phyloP scores from a whole-genome alignment of 2,797 vertebrate genomes.

The Sebastes wilsoni region DNA sequence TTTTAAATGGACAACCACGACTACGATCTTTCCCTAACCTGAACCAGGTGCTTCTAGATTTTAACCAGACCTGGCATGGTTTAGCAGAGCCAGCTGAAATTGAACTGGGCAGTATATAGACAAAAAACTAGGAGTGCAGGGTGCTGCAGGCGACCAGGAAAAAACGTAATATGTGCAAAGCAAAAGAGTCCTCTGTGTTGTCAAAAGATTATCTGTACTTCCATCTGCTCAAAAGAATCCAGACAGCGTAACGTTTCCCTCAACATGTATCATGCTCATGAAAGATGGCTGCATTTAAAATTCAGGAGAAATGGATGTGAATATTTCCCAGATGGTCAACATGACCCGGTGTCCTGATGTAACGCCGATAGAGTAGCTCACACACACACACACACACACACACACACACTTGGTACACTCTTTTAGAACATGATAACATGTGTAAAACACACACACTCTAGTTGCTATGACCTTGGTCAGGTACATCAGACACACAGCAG shows the following conservation, averaged over 20 bases:
- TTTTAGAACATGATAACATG: not conserved
- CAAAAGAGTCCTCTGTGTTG: not conserved
- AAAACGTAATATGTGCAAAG: not conserved
- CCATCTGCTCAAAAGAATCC: not conserved
- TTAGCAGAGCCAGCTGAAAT: not conserved
- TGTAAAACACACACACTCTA: not conserved
- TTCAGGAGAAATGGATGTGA: not conserved
- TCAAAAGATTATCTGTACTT: not conserved
- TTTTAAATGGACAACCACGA: not conserved
- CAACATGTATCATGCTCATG: no score
- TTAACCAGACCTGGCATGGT: not conserved
- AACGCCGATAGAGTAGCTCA: not conserved
- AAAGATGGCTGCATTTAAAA: no score
- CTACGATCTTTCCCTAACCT: not conserved
- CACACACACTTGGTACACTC: not conserved
- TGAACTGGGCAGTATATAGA: not conserved
- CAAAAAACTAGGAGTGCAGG: not conserved
- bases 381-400: not conserved
- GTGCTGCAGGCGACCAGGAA: not conserved
- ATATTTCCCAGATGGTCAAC: not conserved
- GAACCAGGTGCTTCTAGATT: not conserved
- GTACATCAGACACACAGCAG: slow-evolving; percentile 8
- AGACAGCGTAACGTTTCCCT: no score
- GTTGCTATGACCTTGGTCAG: slow-evolving; percentile 19
- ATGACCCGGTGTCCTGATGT: not conserved